Evolutionary conservation across 2,888 invertebrate species (phyloP), one percentile per base, ranked within the genome.

Genomic region (Himalopsyche tibetana): DNA sequence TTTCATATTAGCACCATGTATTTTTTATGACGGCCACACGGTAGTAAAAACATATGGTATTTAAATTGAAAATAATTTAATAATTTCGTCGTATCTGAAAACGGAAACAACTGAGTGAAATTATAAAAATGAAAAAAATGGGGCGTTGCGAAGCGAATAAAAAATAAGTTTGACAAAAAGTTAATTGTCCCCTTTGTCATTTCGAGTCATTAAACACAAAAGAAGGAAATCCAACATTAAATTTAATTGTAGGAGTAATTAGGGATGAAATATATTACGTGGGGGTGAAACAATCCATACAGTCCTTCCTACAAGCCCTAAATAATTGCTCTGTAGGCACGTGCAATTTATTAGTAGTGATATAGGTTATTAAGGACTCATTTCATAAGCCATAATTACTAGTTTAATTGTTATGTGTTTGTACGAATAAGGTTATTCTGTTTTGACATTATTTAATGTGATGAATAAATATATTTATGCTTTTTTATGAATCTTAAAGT

Each of bases 101-200:
- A 51, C 51, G 51, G 15, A 51, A 51, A 51, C 12, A 3, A 15
- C 51, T 4, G 5, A 51, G 51, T 15, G 15, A 15, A 51, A 51
- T 11, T 38, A 19, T 36, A 4, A 36, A 38, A 74, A 74, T 74
- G 28, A 38, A 15, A 74, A 74, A 28, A 74, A 74, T 12, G 19
- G 38, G 74, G 74, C 74, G 74, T 74, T 74, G 36, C 36, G 28
- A 74, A 38, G 38, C 74, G 74, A 74, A 74, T 74, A 74, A 80
- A 80, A 80, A 80, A 40, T 45, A 51, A 45, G 80, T 80, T 80
- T 80, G 80, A 51, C 80, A 80, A 80, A 80, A 80, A 80, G 51
- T 45, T 80, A 80, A 45, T 80, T 80, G 80, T n/a, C 42, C 74
- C 74, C 74, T 74, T 74, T 74, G 74, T 74, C 74, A 74, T 74